Percentiles rank a stretch among this genome's conserved stretches.
Evolutionary conservation across 2,113 vertebrate genomes (phyloP).

Genomic region (Pristiophorus japonicus): DNA sequence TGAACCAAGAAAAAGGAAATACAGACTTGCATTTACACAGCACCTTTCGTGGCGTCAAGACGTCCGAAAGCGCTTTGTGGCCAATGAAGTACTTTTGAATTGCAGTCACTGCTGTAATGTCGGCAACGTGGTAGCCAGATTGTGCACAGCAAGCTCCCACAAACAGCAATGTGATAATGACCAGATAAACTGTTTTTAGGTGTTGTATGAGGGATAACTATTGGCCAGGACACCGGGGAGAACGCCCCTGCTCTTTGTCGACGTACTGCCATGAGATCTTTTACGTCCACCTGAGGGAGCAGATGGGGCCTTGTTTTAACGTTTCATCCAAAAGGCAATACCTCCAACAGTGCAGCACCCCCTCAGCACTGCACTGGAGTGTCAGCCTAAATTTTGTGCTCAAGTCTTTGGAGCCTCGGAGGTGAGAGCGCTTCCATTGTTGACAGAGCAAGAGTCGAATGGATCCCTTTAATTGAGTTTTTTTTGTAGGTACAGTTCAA

Average conservation of each 20-base stretch:
- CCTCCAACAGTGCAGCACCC: background rate
- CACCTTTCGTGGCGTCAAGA: background rate
- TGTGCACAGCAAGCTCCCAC: background rate
- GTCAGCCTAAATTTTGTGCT: background rate
- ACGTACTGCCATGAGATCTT: background rate
- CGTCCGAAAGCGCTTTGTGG: background rate
- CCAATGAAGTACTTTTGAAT: background rate
- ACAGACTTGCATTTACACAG: no score
- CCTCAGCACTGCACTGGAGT: background rate
- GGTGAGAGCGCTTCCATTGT: background rate
- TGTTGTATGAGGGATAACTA: background rate
- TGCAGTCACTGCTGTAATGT: background rate
- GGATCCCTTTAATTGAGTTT: background rate
- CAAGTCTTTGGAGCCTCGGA: background rate
- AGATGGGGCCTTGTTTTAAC: background rate
- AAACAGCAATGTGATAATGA: background rate
- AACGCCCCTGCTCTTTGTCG: background rate
- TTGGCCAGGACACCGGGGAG: background rate
- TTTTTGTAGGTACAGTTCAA: background rate
- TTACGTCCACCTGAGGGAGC: background rate
- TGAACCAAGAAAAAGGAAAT: background rate
- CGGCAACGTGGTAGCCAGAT: background rate
- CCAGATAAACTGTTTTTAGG: background rate
- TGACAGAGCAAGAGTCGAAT: background rate
- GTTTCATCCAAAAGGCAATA: background rate